A percentile compares a stretch with the other conserved stretches of the same genome.
Evolutionary conservation across 2,888 invertebrate genomes (phyloP).

Genomic region (Pheosia gnoma): DNA sequence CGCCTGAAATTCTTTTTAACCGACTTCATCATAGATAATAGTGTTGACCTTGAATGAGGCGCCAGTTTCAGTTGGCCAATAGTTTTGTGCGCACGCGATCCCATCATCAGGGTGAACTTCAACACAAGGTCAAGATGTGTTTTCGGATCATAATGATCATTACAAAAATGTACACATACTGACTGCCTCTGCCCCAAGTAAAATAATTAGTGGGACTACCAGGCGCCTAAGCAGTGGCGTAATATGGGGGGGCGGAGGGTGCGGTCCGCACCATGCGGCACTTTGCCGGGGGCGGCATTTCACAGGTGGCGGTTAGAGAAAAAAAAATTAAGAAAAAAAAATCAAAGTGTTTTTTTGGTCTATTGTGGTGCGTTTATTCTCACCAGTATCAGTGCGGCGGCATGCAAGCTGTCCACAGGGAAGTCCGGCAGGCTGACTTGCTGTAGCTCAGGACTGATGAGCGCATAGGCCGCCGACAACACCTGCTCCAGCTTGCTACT

Average conservation of each 20-base stretch:
- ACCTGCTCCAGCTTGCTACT: constrained; percentile 84
- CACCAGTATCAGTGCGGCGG: constrained; percentile 88
- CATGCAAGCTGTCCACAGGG: constrained; percentile 91
- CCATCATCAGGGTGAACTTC: constrained; percentile 30
- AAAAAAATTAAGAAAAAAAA: too few relatives aligned
- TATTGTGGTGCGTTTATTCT: constrained; percentile 45
- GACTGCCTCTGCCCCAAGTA: too few relatives aligned
- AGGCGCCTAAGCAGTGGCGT: too few relatives aligned
- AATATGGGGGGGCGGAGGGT: too few relatives aligned
- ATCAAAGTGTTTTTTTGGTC: too few relatives aligned
- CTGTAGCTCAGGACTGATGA: constrained; percentile 90
- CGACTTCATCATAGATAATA: neutral
- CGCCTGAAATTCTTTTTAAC: neutral
- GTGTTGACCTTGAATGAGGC: neutral
- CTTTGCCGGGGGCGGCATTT: too few relatives aligned
- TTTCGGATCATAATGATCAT: constrained; percentile 7
- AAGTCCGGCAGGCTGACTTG: constrained; percentile 93
- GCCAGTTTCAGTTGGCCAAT: constrained; percentile 1
- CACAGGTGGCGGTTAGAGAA: too few relatives aligned
- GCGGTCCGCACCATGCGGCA: too few relatives aligned
- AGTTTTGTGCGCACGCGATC: constrained; percentile 27
- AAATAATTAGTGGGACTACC: too few relatives aligned
- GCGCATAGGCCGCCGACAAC: constrained; percentile 90
- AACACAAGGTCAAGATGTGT: constrained; percentile 33
- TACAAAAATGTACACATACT: too few relatives aligned